These are phyloP conservation scores for Dolichoris vasculosae DNA, from an alignment of 1,140 invertebrate species.

Conservation along the genomic window DNA sequence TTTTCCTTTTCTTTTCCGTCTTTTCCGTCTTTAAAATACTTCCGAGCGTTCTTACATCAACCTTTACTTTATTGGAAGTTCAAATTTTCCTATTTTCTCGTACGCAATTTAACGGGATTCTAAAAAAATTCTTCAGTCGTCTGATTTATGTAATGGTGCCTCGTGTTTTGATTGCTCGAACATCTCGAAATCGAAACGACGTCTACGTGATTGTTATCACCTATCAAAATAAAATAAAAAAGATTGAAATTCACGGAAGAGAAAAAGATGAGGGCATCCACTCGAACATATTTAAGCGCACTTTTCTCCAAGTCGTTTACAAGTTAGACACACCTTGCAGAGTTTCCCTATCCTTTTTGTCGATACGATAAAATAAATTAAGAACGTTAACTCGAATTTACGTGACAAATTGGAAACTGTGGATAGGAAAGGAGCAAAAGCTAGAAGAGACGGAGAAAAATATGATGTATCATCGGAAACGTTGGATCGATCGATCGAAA, in stretches of 20 bases:
- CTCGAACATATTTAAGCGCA: background rate
- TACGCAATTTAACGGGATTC: background rate
- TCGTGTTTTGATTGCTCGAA: background rate
- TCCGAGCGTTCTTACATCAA: background rate
- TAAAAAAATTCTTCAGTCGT: background rate
- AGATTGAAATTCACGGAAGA: background rate
- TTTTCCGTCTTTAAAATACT: background rate
- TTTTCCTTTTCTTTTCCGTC: background rate
- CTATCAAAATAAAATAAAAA: background rate
- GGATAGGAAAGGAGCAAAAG: background rate
- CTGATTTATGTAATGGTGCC: background rate
- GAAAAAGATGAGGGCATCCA: background rate
- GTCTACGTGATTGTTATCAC: background rate
- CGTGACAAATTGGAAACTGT: background rate
- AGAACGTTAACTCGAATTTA: background rate
- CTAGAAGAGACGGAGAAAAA: background rate
- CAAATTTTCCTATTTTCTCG: background rate
- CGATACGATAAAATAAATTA: background rate
- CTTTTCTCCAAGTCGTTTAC: background rate
- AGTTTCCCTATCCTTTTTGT: background rate
- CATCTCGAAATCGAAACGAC: background rate
- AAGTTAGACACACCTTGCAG: background rate
- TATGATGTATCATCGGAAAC: background rate
- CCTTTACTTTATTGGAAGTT: background rate
- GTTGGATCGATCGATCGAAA: background rate